phyloP scores from a whole-genome alignment of 2,888 invertebrate species.

The Pegoplata infirma region DNA sequence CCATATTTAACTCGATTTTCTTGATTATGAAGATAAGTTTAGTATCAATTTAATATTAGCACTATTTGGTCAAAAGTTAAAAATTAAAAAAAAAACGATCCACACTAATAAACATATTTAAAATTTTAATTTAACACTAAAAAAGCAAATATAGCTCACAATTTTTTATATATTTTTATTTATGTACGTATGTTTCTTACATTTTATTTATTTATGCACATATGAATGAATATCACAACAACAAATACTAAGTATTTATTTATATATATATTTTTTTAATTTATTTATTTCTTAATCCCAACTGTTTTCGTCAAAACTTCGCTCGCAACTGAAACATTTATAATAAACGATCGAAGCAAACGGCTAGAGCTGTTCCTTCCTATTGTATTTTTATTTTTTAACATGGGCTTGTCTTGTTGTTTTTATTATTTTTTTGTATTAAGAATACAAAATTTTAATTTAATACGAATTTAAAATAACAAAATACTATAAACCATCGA shows the following conservation, averaged over 20 bases:
- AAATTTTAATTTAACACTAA: background rate
- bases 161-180: no score
- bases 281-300: slow-evolving; percentile 20
- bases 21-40: no score
- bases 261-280: background rate
- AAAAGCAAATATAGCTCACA: no score
- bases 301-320: slow-evolving; percentile 51
- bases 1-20: no score
- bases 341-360: slow-evolving; percentile 42
- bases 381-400: no score
- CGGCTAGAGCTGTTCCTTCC: slow-evolving; percentile 36
- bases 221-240: no score
- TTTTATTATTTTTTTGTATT: background rate
- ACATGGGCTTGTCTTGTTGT: slow-evolving; percentile 18
- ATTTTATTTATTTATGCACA: background rate
- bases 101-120: background rate
- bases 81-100: background rate
- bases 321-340: slow-evolving; percentile 48
- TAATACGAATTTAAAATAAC: background rate
- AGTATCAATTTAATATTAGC: background rate
- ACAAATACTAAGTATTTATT: background rate
- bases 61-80: no score
- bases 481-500: background rate
- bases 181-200: no score
- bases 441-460: no score